Base-by-base conservation (phyloP, 2,797 vertebrate species). In the Macrochelys suwanniensis region DNA sequence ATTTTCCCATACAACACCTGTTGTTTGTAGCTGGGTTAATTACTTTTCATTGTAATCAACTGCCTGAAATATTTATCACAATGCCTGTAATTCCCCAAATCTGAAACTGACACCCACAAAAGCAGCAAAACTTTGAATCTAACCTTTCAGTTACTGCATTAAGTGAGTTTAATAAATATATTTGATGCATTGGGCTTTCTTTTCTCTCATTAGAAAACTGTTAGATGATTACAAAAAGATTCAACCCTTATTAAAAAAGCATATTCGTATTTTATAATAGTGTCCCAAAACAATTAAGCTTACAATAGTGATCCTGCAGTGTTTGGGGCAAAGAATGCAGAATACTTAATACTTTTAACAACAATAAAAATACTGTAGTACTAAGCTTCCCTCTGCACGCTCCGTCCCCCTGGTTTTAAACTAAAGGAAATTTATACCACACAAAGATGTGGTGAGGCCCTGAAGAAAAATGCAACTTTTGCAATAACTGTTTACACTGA, bases 51-150 rank as follows among this genome's bases (percentile, higher is more conserved):
- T 98, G 98, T 98, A 98, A 96, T 97, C 97, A 97, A 90, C 95
- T 94, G 94, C 95, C 97, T 99, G 97, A 99, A 99, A 99, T 98
- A 98, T 99, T 99, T 98, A 99, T 99, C 98, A 95, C 9, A 5
- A 96, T 96, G 96, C 97, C 98, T 98, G 97, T 97, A 98, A 98
- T 98, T 98, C 96, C 96, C 97, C 97, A 98, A 98, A 98, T 98
- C 97, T 97, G 94, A 98, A 98, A 97, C 85, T 0, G 49, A 98
- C 96, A 98, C 97, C 97, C 91, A 92, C 87, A 96, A 96, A 89
- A 96, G 84, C 90, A 96, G 82, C 81, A 95, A 8, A 49, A 28
- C 26, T 92, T 93, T 61, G 84, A 85, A 80, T 89, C 47, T 91
- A 94, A 53, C 77, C 82, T 94, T 94, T 88, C 79, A 85, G 74